phyloP scores from a whole-genome alignment of 2,888 invertebrate species.

The Agonopterix heracliana region DNA sequence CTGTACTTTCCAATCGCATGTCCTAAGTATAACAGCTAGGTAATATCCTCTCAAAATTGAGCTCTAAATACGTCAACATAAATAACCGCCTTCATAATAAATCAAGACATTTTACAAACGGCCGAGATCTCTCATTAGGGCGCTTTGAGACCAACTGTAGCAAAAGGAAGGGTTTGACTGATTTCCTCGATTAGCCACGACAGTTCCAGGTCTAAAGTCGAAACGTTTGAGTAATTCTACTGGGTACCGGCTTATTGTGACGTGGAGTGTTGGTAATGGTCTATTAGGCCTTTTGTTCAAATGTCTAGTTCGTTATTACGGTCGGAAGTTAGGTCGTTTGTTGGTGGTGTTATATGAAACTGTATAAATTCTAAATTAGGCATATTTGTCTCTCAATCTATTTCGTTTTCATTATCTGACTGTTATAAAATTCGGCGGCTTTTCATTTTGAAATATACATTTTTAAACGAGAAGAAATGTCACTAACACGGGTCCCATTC shows the following conservation, averaged over 20 bases:
- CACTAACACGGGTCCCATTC: no score
- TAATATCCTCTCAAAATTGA: no score
- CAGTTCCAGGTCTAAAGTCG: slow-evolving; percentile 6
- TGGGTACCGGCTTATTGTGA: slow-evolving; percentile 16
- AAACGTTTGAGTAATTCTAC: slow-evolving; percentile 20
- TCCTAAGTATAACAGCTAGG: no score
- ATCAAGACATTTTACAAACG: slow-evolving; percentile 1
- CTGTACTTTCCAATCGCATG: no score
- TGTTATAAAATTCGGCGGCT: no score
- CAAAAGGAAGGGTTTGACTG: slow-evolving; percentile 25
- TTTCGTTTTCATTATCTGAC: no score
- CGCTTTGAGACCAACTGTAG: slow-evolving; percentile 21
- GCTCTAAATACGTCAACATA: background rate
- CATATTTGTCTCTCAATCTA: no score
- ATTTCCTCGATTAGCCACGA: slow-evolving; percentile 20
- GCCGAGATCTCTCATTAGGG: slow-evolving; percentile 16
- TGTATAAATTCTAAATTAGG: no score
- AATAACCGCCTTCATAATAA: background rate
- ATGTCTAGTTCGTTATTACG: background rate
- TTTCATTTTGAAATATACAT: no score
- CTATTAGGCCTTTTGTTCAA: slow-evolving; percentile 13
- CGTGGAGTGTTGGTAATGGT: slow-evolving; percentile 16
- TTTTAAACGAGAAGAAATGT: no score
- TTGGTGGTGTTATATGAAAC: no score
- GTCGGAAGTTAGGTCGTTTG: no score